phyloP scores from a whole-genome alignment of 2,888 invertebrate species.

The Nomada flava region DNA sequence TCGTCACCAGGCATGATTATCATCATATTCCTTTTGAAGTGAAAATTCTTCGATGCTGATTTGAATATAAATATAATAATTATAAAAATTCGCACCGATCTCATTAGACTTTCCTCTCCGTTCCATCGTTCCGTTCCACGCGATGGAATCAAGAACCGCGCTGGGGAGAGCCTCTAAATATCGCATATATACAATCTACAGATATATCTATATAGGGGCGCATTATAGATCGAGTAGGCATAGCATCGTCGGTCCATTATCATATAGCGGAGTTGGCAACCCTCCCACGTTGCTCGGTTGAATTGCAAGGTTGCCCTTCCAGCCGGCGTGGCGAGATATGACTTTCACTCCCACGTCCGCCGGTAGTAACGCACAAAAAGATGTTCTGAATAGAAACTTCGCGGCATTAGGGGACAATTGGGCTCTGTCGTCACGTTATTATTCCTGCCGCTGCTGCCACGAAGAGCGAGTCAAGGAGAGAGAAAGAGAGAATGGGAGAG shows the following conservation, averaged over 20 bases:
- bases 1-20: background rate
- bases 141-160: slow-evolving; percentile 25
- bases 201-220: slow-evolving; percentile 27
- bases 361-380: slow-evolving; percentile 77
- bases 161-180: slow-evolving; percentile 2
- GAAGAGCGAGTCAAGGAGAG: background rate
- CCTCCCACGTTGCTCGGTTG: slow-evolving; percentile 72
- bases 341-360: slow-evolving; percentile 75
- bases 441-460: slow-evolving; percentile 70
- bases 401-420: slow-evolving; percentile 80
- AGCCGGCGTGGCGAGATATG: slow-evolving; percentile 69
- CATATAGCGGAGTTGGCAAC: slow-evolving; percentile 75
- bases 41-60: background rate
- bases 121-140: slow-evolving; percentile 34
- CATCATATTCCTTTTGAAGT: background rate
- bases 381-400: slow-evolving; percentile 78
- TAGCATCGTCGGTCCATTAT: slow-evolving; percentile 73
- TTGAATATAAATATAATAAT: background rate
- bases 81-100: slow-evolving; percentile 5
- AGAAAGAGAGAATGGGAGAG: slow-evolving; percentile 10
- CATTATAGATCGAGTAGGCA: slow-evolving; percentile 65
- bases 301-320: slow-evolving; percentile 75
- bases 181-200: slow-evolving; percentile 23
- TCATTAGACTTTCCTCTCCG: background rate
- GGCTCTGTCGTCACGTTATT: slow-evolving; percentile 78